These are phyloP conservation scores for Mythimna ferrago DNA, from an alignment of 2,888 invertebrate species.

Conservation along the genomic window DNA sequence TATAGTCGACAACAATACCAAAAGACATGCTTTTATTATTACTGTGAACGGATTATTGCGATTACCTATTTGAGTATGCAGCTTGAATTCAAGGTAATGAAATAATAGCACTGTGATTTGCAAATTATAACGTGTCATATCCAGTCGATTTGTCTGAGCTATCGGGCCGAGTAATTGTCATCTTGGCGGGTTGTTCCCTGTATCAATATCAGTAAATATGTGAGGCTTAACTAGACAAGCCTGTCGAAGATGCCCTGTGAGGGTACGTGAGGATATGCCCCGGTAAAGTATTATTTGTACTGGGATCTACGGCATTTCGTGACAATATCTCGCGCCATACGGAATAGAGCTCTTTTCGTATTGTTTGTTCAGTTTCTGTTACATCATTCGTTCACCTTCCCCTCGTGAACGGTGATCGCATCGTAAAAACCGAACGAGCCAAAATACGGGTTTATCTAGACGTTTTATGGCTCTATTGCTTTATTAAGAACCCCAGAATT, in stretches of 20 bases:
- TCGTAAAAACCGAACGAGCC: conserved; percentile 53
- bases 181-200: conserved; percentile 72
- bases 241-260: conserved; percentile 69
- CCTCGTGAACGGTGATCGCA: conserved; percentile 44
- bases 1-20: no score
- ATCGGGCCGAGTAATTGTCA: conserved; percentile 77
- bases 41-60: no score
- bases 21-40: no score
- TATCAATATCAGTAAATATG: conserved; percentile 84
- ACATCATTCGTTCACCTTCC: conserved; percentile 53
- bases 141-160: conserved; percentile 36
- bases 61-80: no score
- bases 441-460: conserved; percentile 49
- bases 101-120: not conserved
- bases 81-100: no score
- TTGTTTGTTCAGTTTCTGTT: conserved; percentile 54
- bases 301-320: conserved; percentile 59
- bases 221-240: conserved; percentile 71
- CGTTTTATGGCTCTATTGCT: conserved; percentile 43
- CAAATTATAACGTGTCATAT: conserved; percentile 28
- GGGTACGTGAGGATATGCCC: conserved; percentile 59
- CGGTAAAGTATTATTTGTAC: conserved; percentile 64
- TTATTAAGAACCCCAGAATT: conserved; percentile 57
- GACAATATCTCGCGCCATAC: conserved; percentile 51
- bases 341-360: conserved; percentile 53